A percentile compares a stretch with the other conserved stretches of the same genome.
Evolutionary conservation across 1,140 invertebrate genomes (phyloP).

Genomic region (Drosophila arizonae): DNA sequence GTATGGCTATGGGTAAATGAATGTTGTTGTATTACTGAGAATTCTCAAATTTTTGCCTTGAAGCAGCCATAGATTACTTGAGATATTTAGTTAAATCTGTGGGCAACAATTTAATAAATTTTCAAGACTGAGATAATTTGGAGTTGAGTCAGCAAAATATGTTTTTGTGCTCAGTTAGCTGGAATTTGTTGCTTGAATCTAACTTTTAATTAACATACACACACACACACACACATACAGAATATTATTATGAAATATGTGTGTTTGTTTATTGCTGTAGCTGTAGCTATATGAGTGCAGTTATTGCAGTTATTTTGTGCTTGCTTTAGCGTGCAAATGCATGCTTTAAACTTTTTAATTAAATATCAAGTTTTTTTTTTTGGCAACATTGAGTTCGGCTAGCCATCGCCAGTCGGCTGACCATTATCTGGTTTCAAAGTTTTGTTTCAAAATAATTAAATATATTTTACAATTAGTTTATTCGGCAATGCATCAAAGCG

Average conservation of each 20-base stretch:
- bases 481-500: constrained; percentile 30
- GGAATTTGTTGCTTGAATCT: constrained; percentile 7
- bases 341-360: constrained; percentile 72
- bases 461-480: constrained; percentile 56
- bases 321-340: constrained; percentile 21
- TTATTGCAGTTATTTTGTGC: constrained; percentile 27
- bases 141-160: not conserved
- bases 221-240: no score
- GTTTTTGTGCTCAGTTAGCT: not conserved
- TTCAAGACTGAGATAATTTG: not conserved
- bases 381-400: not conserved
- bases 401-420: not conserved
- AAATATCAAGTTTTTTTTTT: constrained; percentile 58
- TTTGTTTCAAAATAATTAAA: constrained; percentile 49
- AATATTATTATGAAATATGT: constrained; percentile 33
- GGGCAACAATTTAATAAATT: constrained; percentile 12
- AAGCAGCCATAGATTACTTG: not conserved
- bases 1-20: no score
- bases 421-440: constrained; percentile 41
- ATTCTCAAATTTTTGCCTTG: not conserved
- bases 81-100: not conserved
- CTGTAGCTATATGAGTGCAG: constrained; percentile 6
- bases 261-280: constrained; percentile 6
- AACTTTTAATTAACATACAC: constrained; percentile 50
- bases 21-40: no score